Evolutionary conservation across 2,888 invertebrate genomes (phyloP), one percentile per base, ranked within the genome.

Genomic region (Argyra leucocephala): DNA sequence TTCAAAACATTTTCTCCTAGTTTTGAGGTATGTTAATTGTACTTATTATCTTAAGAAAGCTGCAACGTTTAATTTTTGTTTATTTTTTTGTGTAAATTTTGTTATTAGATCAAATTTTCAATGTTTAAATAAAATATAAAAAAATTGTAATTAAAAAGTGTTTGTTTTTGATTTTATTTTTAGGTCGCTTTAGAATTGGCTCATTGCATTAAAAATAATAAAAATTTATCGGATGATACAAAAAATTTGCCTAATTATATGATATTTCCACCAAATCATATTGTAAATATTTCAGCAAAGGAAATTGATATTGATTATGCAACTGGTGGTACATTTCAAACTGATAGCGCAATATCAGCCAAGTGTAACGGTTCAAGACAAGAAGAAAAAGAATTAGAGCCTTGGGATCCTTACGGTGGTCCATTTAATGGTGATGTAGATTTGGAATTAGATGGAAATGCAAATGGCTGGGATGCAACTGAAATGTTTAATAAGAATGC

Each of bases 401-500:
- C 95, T 21, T 96, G 96, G 96, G 92, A 92, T 76, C 83, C 83
- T 18, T 83, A 85, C 61, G 82, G 79, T 18, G 82, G 84, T 73
- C 67, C 82, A 72, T 79, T 81, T 68, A 78, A 83, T 73, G 77
- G 84, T 26, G 82, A 85, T 31, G 83, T 86, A 66, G 86, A 86
- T 61, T 81, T 85, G 70, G 90, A 90, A 72, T 79, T 91, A 66
- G 90, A 90, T 75, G 84, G 86, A 71, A 85, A 86, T 70, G 85
- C 88, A 80, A 95, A 95, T 82, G 97, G 97, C 67, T 98, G 98
- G 97, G 93, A 96, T 82, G 90, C 91, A 2, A 88, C 90, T 78
- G 96, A 97, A 72, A 98, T 98, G 97, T 98, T 98, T 81, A 85
- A 89, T 70, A 92, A 89, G 78, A 97, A 97, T 81, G 93, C 93